These are phyloP conservation scores for Acromyrmex charruanus DNA, from an alignment of 1,140 invertebrate species.

Conservation along the genomic window DNA sequence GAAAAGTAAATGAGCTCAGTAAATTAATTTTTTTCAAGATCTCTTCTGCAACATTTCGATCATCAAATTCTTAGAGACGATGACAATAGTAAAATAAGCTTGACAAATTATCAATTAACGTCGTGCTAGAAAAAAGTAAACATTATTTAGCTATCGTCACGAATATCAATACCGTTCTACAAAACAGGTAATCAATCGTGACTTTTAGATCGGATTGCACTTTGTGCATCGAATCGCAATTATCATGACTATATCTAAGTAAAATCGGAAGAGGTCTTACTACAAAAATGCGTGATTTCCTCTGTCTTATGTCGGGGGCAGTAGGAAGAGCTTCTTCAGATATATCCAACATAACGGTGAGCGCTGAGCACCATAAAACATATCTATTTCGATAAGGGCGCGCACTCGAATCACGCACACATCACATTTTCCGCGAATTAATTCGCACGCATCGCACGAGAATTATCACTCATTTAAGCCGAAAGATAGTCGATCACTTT, in stretches of 20 bases:
- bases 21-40: background rate
- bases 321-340: conserved; percentile 59
- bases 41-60: background rate
- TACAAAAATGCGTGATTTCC: conserved; percentile 10
- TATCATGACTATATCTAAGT: conserved; percentile 16
- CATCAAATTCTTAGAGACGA: background rate
- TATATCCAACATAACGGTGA: conserved; percentile 76
- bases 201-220: conserved; percentile 1
- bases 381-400: conserved; percentile 27
- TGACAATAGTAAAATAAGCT: background rate
- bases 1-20: background rate
- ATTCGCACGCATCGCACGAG: conserved; percentile 37
- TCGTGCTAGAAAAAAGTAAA: background rate
- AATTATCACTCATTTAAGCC: conserved; percentile 40
- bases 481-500: conserved; percentile 33
- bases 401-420: conserved; percentile 65
- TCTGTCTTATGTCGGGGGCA: conserved; percentile 16
- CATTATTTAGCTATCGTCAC: background rate
- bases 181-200: conserved; percentile 39
- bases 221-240: conserved; percentile 27
- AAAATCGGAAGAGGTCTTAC: conserved; percentile 53
- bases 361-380: conserved; percentile 65
- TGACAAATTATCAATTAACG: conserved; percentile 30
- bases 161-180: background rate
- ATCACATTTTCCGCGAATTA: conserved; percentile 62